Base-by-base conservation (phyloP, 2,797 vertebrate genomes). In the Eleutherodactylus coqui region DNA sequence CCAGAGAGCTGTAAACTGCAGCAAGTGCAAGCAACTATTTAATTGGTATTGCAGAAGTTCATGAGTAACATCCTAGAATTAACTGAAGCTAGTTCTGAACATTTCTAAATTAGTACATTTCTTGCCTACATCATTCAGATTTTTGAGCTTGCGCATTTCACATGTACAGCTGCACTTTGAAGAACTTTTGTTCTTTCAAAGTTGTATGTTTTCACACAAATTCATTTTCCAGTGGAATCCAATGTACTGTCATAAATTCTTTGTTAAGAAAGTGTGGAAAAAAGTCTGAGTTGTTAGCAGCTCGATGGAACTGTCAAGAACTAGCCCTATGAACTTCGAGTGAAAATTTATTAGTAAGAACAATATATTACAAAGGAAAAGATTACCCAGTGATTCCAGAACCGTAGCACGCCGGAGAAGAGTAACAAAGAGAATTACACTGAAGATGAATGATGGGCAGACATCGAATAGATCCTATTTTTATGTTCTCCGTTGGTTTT, bases 311-410 rank as follows among this genome's bases (percentile, higher is more conserved):
- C 80, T 73, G 80, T 82, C 80, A 82, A 51, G 34, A 73, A 82
- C 67, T 43, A 53, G 67, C 47, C 51, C 49, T 73, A 55, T 73
- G 47, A 82, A 72, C 64, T 72, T 55, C 4, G 34, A 55, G 64
- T 58, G 80, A 51, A 82, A 82, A 82, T 82, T 73, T 82, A 82
- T 82, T 41, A 82, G 80, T 58, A 69, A 73, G 49, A 82, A 82
- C 70, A 82, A 73, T 82, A 58, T 82, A 82, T 82, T 55, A 82
- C 80, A 73, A 43, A 58, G 49, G 67, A 82, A 78, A 73, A 55
- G 67, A 82, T 73, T 58, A 82, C 34, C 64, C 29, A 58, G 67
- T 73, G 67, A 73, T 73, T 58, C 49, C 67, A 82, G 69, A 58
- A 69, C 41, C 51, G 60, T n/a, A 53, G 79, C 21, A 82, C 43